A percentile compares a stretch with the other conserved stretches of the same genome.
These are phyloP conservation scores for Pangasius krempfi DNA, from an alignment of 2,797 vertebrate species.

Conservation along the genomic window DNA sequence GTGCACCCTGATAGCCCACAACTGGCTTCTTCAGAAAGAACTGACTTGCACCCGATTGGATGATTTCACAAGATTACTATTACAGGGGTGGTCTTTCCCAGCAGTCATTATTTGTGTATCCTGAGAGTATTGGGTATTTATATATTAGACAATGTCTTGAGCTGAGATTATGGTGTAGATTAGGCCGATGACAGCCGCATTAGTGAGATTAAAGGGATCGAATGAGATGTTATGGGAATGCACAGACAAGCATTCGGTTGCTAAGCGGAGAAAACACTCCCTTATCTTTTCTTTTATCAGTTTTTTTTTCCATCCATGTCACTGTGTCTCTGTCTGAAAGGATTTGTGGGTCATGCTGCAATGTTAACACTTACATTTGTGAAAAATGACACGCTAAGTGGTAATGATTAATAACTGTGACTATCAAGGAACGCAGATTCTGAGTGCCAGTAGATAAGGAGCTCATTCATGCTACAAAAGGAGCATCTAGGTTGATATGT, in stretches of 20 bases:
- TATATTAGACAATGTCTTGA: slow-evolving; percentile 24
- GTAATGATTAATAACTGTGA: slow-evolving; percentile 14
- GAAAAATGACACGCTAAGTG: background rate
- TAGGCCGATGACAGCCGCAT: slow-evolving; percentile 38
- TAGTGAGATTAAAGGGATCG: slow-evolving; percentile 39
- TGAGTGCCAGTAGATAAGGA: slow-evolving; percentile 12
- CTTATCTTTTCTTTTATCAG: slow-evolving; percentile 16
- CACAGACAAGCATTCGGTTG: slow-evolving; percentile 25
- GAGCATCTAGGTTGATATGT: slow-evolving; percentile 3
- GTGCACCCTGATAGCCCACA: slow-evolving; percentile 24
- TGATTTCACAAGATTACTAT: background rate
- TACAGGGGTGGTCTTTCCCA: slow-evolving; percentile 52
- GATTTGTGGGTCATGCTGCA: background rate
- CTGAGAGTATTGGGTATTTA: slow-evolving; percentile 32
- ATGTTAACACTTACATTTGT: slow-evolving; percentile 8
- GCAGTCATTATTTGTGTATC: slow-evolving; percentile 41
- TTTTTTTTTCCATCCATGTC: background rate
- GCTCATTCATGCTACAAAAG: slow-evolving; percentile 13
- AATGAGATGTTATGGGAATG: slow-evolving; percentile 32
- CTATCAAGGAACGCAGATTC: background rate
- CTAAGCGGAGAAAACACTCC: slow-evolving; percentile 29
- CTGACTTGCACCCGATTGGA: slow-evolving; percentile 35
- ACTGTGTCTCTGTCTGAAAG: background rate
- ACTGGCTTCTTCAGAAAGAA: slow-evolving; percentile 20
- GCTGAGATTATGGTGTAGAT: slow-evolving; percentile 36